phyloP scores from a whole-genome alignment of 2,888 invertebrate species.

The Pollenia griseotomentosa region DNA sequence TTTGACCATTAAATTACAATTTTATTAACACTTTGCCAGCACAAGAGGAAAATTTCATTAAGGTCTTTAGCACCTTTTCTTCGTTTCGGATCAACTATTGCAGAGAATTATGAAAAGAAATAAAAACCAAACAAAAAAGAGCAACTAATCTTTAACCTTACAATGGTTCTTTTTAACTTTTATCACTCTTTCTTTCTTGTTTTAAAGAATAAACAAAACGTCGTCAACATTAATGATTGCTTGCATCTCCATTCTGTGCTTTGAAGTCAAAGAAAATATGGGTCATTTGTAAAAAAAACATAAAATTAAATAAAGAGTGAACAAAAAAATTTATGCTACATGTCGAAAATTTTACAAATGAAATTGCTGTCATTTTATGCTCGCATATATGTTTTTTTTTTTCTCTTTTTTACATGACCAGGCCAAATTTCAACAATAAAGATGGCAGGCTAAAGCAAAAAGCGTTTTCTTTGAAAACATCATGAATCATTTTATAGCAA shows the following conservation, averaged over 20 bases:
- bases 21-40: slow-evolving; percentile 57
- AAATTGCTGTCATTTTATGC: neutral
- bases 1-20: slow-evolving; percentile 37
- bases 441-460: neutral
- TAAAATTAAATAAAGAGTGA: slow-evolving; percentile 14
- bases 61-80: slow-evolving; percentile 66
- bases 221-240: slow-evolving; percentile 8
- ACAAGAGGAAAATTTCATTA: slow-evolving; percentile 47
- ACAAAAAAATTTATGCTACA: slow-evolving; percentile 2
- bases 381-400: neutral
- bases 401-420: neutral
- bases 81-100: neutral
- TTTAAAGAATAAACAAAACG: slow-evolving; percentile 1
- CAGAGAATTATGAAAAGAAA: neutral
- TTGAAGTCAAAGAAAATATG: slow-evolving; percentile 42
- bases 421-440: neutral
- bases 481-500: slow-evolving; percentile 42
- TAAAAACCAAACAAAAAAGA: slow-evolving; percentile 10
- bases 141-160: slow-evolving; percentile 19
- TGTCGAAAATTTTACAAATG: neutral
- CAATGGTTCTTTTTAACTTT: neutral
- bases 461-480: neutral
- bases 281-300: slow-evolving; percentile 33
- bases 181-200: neutral
- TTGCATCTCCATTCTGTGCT: neutral